Base-by-base conservation (phyloP, 1,140 invertebrate genomes). In the Mamestra configurata region DNA sequence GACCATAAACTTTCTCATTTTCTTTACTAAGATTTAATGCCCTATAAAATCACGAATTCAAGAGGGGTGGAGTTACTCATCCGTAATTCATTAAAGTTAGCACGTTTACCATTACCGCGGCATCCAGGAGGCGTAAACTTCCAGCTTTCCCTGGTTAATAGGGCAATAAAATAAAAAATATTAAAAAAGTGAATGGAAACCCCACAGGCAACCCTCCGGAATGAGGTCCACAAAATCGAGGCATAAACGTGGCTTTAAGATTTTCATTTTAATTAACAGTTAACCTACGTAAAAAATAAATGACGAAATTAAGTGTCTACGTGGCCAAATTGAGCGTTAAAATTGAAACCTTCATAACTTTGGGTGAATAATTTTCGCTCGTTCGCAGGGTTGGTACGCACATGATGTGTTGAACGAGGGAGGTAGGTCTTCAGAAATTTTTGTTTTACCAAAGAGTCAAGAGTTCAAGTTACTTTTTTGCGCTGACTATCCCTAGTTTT, bases 41-140 rank as follows among this genome's bases (percentile, higher is more conserved):
- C 76, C 84, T 82, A 92, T 92, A 91, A 92, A 90, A 90, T 90
- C 86, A 87, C 82, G 80, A 87, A 88, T 90, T 87, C 84, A 87
- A 88, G 79, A 87, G 85, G 82, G 85, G 84, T 68, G 79, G 86
- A 85, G 81, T 88, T 84, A 86, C 87, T 90, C 86, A 90, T 92
- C 90, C 87, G 89, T 92, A 93, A 93, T 94, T 94, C 88, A 94
- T 91, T 92, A 90, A 92, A 89, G 84, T 92, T 90, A 87, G 84
- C 88, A 80, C 88, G 84, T 89, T 87, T 80, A 89, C 84, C 86
- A 86, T 88, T 89, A 85, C 89, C 81, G 81, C 80, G 77, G 86
- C 83, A 89, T 88, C 86, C 79, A 84, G 81, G 55, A 75, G 86
- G 83, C 85, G 86, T 89, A 89, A 86, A 91, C 83, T 81, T 86